These are phyloP conservation scores for Malurus alboscapulatus DNA, from an alignment of 2,113 vertebrate genomes.

Conservation along the genomic window DNA sequence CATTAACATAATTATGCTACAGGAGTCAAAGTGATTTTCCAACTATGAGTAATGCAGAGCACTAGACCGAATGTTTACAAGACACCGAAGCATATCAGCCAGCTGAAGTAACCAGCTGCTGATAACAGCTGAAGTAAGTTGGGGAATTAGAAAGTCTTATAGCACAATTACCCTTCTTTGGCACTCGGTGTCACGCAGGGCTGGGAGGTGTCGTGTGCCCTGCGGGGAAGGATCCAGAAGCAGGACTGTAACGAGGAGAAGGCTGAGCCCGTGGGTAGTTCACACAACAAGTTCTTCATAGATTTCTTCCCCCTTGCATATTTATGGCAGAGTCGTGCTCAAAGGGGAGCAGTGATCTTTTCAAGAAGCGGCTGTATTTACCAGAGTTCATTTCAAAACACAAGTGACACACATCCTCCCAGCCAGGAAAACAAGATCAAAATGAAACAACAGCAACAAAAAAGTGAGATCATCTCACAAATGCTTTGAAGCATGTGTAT, in stretches of 20 bases:
- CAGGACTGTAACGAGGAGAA: not conserved
- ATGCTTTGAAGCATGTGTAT: not conserved
- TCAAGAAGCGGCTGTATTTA: conserved; percentile 36
- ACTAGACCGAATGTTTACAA: conserved; percentile 67
- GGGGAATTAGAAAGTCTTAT: conserved; percentile 50
- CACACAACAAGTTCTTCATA: conserved; percentile 34
- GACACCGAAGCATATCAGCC: conserved; percentile 52
- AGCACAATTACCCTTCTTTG: conserved; percentile 23
- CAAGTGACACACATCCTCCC: conserved; percentile 25
- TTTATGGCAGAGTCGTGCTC: conserved; percentile 48
- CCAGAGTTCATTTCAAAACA: conserved; percentile 33
- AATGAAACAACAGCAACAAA: conserved; percentile 19
- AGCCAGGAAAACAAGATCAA: conserved; percentile 17
- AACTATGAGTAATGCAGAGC: conserved; percentile 78
- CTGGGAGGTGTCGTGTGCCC: not conserved
- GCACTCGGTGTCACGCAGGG: not conserved
- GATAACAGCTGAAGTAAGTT: conserved; percentile 68
- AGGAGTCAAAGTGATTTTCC: conserved; percentile 77
- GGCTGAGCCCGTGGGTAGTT: conserved; percentile 31
- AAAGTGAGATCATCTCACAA: not conserved
- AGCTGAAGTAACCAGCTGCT: conserved; percentile 67
- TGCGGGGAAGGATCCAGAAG: not conserved
- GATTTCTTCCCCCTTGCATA: conserved; percentile 57
- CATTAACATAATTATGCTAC: conserved; percentile 78
- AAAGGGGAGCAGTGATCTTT: conserved; percentile 35